These are phyloP conservation scores for Amphiprion clarkii DNA, from an alignment of 2,797 vertebrate genomes.

Conservation along the genomic window DNA sequence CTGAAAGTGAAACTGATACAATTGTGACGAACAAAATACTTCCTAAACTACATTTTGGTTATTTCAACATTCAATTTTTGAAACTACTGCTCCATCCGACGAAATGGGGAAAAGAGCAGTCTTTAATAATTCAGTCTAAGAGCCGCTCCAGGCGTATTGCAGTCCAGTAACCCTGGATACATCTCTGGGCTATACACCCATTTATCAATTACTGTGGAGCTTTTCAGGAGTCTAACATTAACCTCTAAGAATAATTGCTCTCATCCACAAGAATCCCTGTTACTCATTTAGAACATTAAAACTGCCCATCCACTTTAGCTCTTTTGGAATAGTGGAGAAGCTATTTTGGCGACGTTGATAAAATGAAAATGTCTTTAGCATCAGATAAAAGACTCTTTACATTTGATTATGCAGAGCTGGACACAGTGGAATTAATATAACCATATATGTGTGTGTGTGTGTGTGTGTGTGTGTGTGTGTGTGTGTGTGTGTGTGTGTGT, in stretches of 20 bases:
- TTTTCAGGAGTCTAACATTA: conserved; percentile 76
- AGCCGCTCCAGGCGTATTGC: conserved; percentile 75
- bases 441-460: no score
- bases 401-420: conserved; percentile 30
- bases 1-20: background rate
- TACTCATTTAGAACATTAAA: conserved; percentile 66
- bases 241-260: conserved; percentile 77
- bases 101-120: conserved; percentile 67
- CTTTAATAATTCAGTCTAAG: conserved; percentile 83
- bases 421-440: conserved; percentile 16
- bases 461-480: no score
- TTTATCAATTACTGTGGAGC: conserved; percentile 81
- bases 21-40: conserved; percentile 13
- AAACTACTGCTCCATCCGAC: conserved; percentile 58
- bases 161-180: conserved; percentile 81
- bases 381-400: conserved; percentile 35
- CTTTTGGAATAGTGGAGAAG: conserved; percentile 33
- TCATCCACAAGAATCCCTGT: conserved; percentile 68
- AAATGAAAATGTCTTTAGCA: conserved; percentile 28
- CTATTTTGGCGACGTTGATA: conserved; percentile 47
- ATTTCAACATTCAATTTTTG: conserved; percentile 53
- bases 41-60: conserved; percentile 20
- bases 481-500: no score
- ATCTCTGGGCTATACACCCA: conserved; percentile 74
- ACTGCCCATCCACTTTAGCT: conserved; percentile 44